Conservation (phyloP, 92 coral and sea anemone species). For the Epizoanthus fatuus region DNA sequence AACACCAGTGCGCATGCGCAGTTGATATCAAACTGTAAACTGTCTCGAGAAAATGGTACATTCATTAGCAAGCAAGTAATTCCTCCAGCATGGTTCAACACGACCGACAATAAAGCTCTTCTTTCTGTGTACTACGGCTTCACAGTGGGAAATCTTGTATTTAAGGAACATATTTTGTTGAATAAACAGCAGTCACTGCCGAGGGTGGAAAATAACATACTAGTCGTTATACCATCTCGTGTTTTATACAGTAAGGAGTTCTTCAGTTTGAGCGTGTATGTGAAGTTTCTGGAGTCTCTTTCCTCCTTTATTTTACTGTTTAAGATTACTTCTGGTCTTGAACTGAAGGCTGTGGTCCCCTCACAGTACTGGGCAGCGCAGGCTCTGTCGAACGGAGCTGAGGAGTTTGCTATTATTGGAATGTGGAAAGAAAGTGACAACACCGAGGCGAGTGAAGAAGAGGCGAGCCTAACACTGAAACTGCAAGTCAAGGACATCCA, state of each 20-base stretch:
- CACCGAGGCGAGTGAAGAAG: neutral
- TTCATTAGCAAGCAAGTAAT: slow-evolving; percentile 37
- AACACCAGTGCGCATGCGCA: slow-evolving; percentile 26
- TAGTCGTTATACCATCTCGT: slow-evolving; percentile 42
- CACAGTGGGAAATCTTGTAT: slow-evolving; percentile 9
- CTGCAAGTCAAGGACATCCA: slow-evolving; percentile 33
- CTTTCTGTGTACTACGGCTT: slow-evolving; percentile 46
- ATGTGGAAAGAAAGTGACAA: slow-evolving; percentile 10
- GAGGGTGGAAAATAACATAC: slow-evolving; percentile 32
- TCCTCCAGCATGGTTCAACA: slow-evolving; percentile 58
- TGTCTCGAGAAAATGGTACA: slow-evolving; percentile 41
- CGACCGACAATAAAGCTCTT: neutral
- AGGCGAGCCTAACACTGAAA: slow-evolving; percentile 14
- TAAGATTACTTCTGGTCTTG: slow-evolving; percentile 51
- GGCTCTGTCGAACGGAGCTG: slow-evolving; percentile 36
- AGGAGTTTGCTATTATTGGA: slow-evolving; percentile 56
- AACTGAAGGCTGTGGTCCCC: slow-evolving; percentile 30
- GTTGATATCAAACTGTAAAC: slow-evolving; percentile 33
- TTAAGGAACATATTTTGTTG: slow-evolving; percentile 23
- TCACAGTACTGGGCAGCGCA: slow-evolving; percentile 39
- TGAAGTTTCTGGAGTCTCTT: slow-evolving; percentile 30
- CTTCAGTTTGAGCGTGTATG: slow-evolving; percentile 32
- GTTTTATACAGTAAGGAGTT: slow-evolving; percentile 24
- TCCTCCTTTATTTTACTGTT: slow-evolving; percentile 46
- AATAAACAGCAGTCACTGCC: slow-evolving; percentile 8